Evolutionary conservation across 2,888 invertebrate genomes (phyloP), one percentile per base, ranked within the genome.

Genomic region (Brenthis daphne): DNA sequence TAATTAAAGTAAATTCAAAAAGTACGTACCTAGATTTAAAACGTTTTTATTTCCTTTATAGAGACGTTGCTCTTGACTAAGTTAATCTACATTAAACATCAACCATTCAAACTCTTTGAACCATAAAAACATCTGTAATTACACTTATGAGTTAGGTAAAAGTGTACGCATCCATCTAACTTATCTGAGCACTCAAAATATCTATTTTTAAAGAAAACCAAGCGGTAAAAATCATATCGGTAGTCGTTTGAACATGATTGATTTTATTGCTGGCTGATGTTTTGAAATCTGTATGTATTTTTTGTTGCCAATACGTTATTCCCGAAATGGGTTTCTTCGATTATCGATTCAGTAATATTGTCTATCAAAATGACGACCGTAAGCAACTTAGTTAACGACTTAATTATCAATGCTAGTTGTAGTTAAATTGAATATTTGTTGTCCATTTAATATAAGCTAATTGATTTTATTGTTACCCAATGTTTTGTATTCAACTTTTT

Each of bases 131-230:
- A 47, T 66, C 55, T 64, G 54, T 67, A 69, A 71, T 71, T 69
- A 74, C 70, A 64, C 50, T 75, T 77, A 78, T 78, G 80, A 81
- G 79, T 79, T 78, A 80, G 79, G 81, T 79, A 65, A 69, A 69
- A 69, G 69, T 82, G 75, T 83, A 60, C 20, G 76, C 81, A 87
- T 89, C 85, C 86, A 87, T 88, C 87, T 60, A 60, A 88, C 88
- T 90, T 90, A 90, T 90, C 89, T 86, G 80, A 70, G 85, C 90
- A 90, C 90, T 90, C 90, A 89, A 90, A 91, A 89, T 78, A 78
- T 90, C 90, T 91, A 91, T 90, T 90, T 90, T 90, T 89, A 89
- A 88, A 85, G 78, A 87, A 89, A 89, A 84, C 82, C 43, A 51
- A 63, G 63, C 63, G 63, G 85, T 89, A 89, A 90, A 89, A 90